Evolutionary conservation across 1,140 invertebrate species (phyloP).

Genomic region (Eurosta solidaginis): DNA sequence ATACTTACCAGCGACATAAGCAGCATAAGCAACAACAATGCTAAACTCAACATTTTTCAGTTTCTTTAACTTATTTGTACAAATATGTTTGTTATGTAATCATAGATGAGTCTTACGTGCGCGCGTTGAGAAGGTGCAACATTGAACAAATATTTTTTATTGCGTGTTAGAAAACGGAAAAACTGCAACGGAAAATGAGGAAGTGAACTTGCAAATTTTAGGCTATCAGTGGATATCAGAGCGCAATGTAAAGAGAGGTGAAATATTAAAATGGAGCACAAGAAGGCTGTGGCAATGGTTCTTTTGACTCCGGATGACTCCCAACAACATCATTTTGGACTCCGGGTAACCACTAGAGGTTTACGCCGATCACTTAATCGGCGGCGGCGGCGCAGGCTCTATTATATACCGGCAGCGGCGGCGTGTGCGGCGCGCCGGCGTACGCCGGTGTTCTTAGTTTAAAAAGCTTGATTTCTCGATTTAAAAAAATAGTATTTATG

Average conservation of each 20-base stretch:
- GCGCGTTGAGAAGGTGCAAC: background rate
- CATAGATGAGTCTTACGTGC: background rate
- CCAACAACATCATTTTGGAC: too few species aligned
- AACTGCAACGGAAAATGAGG: slow-evolving; percentile 8
- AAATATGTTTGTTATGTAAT: background rate
- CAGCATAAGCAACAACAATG: background rate
- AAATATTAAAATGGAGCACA: background rate
- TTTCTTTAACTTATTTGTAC: background rate
- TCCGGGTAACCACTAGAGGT: too few species aligned
- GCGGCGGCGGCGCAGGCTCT: too few species aligned
- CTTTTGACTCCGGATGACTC: too few species aligned
- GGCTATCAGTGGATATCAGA: background rate
- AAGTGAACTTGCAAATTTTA: slow-evolving; percentile 1
- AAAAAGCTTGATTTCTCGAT: too few species aligned
- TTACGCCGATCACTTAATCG: too few species aligned
- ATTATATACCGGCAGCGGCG: too few species aligned
- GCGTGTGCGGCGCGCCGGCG: too few species aligned
- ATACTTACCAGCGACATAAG: background rate
- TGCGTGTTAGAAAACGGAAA: background rate
- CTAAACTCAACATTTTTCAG: background rate
- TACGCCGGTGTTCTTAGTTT: too few species aligned
- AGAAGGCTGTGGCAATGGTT: too few species aligned
- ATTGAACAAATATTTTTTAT: background rate
- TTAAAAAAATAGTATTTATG: too few species aligned
- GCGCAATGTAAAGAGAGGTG: too few species aligned